phyloP scores from a whole-genome alignment of 2,797 vertebrate species.

The Strix occidentalis region DNA sequence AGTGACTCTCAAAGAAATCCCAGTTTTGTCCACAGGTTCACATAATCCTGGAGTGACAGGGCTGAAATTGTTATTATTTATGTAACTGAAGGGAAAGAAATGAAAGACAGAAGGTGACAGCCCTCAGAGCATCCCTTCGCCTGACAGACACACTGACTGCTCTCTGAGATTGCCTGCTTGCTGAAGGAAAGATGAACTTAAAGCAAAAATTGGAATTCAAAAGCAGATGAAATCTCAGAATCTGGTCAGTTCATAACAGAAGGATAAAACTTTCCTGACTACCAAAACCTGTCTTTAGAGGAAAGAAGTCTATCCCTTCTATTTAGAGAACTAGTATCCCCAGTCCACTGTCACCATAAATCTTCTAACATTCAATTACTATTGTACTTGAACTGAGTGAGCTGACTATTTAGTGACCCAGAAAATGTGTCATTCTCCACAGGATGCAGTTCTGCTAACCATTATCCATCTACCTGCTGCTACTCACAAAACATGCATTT shows the following conservation, averaged over 20 bases:
- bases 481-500: background rate
- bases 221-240: background rate
- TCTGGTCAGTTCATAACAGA: background rate
- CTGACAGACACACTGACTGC: background rate
- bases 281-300: background rate
- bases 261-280: background rate
- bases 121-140: background rate
- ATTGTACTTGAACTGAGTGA: background rate
- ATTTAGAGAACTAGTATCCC: constrained; percentile 10
- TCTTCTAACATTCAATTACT: constrained; percentile 9
- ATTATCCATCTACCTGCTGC: constrained; percentile 21
- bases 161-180: background rate
- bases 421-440: constrained; percentile 27
- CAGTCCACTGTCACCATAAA: background rate
- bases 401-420: constrained; percentile 16
- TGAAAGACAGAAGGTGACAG: background rate
- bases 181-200: background rate
- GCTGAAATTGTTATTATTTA: background rate
- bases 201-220: background rate
- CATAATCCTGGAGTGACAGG: background rate
- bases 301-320: background rate
- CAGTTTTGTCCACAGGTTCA: background rate
- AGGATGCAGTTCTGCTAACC: background rate
- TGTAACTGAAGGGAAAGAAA: background rate
- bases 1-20: background rate